Base-by-base conservation (phyloP, 2,888 invertebrate species). In the Zonitis immaculata region DNA sequence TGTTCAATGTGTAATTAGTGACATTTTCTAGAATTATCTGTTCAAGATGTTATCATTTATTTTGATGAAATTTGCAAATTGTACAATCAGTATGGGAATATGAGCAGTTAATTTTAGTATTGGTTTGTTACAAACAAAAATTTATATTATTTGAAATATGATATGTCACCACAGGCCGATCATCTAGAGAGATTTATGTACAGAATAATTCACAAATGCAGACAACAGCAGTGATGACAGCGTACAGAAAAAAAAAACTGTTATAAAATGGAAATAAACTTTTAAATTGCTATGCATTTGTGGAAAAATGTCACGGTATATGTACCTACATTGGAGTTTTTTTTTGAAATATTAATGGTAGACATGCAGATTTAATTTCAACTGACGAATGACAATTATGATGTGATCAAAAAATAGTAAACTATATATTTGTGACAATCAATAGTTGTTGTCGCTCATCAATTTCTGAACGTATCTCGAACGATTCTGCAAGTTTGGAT, bases 121-220 rank as follows among this genome's bases (percentile, higher is more conserved):
- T 14, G 2, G 32, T 14, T 14, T 14, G 14, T 1, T 12, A 14
- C 3, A 14, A 14, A 14, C 2, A 14, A 32, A 32, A 32, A 7
- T 32, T 28, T 28, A 28, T 28, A 28, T n/a, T n/a, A 28, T 28
- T 32, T 32, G 7, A 32, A 32, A 32, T 32, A 32, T 32, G 32
- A 32, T 42, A 27, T 51, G 51, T 49, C 55, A 52, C 43, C 51
- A 52, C 48, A 35, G 49, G 45, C 47, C 18, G 16, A 11, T 12
- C 16, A 49, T 43, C 35, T 48, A 49, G 45, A 55, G 16, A 44
- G 54, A 52, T 55, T 51, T 55, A 55, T 42, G 49, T 16, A 26
- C 18, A 32, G 42, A 55, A 49, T 52, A 49, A 55, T 55, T 55
- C 51, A 51, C 51, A 55, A 55, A 52, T 45, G 35, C 35, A n/a